Percentiles rank a stretch among this genome's conserved stretches.
Evolutionary conservation across 2,888 invertebrate genomes (phyloP).

Genomic region (Apamea sordens): DNA sequence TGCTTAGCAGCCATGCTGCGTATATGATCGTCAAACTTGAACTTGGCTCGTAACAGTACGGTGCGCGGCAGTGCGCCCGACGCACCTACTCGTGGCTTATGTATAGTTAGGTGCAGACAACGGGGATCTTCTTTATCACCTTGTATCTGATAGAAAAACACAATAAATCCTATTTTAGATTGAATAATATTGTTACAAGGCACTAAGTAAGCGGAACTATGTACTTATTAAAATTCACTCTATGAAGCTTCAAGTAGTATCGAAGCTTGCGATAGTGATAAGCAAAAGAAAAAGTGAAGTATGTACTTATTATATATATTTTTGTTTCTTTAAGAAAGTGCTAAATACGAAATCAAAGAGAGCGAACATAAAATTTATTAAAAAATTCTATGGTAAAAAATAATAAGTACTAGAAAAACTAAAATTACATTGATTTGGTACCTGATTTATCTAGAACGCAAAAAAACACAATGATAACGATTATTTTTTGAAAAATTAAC

Average conservation of each 20-base stretch:
- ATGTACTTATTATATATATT: neutral
- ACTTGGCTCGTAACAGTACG: conserved; percentile 96
- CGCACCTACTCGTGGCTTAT: conserved; percentile 92
- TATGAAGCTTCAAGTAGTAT: conserved; percentile 42
- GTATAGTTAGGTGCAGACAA: conserved; percentile 97
- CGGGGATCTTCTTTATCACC: conserved; percentile 99
- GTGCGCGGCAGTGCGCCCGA: conserved; percentile 92
- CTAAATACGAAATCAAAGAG: conserved; percentile 47
- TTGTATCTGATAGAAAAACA: conserved; percentile 89
- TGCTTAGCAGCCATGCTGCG: conserved; percentile 99
- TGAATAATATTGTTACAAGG: neutral
- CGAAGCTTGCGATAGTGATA: conserved; percentile 27
- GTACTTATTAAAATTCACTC: conserved; percentile 20
- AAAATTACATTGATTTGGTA: conserved; percentile 55
- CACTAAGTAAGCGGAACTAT: conserved; percentile 30
- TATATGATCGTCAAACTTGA: conserved; percentile 99
- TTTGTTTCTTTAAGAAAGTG: conserved; percentile 22
- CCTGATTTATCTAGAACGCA: conserved; percentile 65
- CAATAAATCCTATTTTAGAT: neutral
- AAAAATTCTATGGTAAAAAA: conserved; percentile 32
- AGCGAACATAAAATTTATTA: conserved; percentile 26
- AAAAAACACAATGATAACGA: conserved; percentile 49
- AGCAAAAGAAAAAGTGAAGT: conserved; percentile 21
- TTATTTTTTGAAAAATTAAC: conserved; percentile 33
- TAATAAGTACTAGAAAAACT: conserved; percentile 38